phyloP scores from a whole-genome alignment of 64 coral and sea anemone genomes.

The Montipora cactus region DNA sequence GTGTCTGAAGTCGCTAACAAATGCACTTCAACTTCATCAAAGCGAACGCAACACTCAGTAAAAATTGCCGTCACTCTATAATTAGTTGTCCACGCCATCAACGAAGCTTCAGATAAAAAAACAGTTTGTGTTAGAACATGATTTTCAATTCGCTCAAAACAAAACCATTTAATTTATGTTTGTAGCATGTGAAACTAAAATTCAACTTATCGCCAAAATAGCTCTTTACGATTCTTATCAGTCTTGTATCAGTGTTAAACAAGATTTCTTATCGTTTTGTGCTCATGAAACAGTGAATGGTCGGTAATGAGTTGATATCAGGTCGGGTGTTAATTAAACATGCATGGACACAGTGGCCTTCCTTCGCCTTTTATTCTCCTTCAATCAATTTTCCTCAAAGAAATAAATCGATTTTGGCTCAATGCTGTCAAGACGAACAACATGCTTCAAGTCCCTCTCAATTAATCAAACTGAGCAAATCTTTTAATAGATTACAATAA shows the following conservation, averaged over 20 bases:
- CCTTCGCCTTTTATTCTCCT: constrained; percentile 18
- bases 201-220: constrained; percentile 52
- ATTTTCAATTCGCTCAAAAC: constrained; percentile 39
- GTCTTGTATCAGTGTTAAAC: constrained; percentile 16
- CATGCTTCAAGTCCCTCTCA: neutral
- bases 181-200: constrained; percentile 35
- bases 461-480: neutral
- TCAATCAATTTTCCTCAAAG: constrained; percentile 4
- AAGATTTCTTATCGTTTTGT: constrained; percentile 14
- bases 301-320: constrained; percentile 39
- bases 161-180: constrained; percentile 45
- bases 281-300: neutral
- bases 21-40: neutral
- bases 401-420: neutral
- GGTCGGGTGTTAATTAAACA: constrained; percentile 45
- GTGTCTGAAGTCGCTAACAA: neutral
- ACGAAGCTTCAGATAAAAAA: constrained; percentile 4
- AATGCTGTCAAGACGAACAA: neutral
- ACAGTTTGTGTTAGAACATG: constrained; percentile 24
- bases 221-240: constrained; percentile 29
- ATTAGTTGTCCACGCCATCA: neutral
- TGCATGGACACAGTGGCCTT: constrained; percentile 43
- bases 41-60: neutral
- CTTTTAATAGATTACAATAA: neutral
- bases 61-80: neutral